Percentiles rank a stretch among this genome's conserved stretches.
Evolutionary conservation across 2,888 invertebrate genomes (phyloP).

Genomic region (Unio delphinus): DNA sequence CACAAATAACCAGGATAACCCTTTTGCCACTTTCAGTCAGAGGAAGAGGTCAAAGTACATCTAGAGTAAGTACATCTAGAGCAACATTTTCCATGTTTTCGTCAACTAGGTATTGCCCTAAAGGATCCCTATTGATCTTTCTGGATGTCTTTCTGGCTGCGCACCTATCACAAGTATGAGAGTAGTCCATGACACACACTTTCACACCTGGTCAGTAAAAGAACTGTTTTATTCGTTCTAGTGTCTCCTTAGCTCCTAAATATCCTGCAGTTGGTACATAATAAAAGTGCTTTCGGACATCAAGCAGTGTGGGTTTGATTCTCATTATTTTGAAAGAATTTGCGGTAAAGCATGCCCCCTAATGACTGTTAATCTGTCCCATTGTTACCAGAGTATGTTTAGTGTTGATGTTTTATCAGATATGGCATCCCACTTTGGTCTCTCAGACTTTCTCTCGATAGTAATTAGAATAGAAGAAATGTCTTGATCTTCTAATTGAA

Average conservation of each 20-base stretch:
- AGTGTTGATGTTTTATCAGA: too few species aligned
- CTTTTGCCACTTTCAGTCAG: too few species aligned
- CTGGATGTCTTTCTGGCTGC: conserved; percentile 6
- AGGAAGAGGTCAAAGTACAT: conserved; percentile 32
- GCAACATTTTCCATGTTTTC: conserved; percentile 7
- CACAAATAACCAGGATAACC: conserved; percentile 21
- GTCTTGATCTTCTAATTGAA: too few species aligned
- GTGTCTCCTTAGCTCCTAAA: conserved; percentile 26
- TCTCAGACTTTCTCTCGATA: too few species aligned
- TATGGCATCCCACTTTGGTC: too few species aligned
- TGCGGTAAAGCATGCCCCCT: background rate
- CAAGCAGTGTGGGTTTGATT: background rate
- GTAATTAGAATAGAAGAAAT: too few species aligned
- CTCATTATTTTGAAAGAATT: background rate
- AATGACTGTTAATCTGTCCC: conserved; percentile 5
- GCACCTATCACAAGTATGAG: conserved; percentile 25
- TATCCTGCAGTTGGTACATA: conserved; percentile 8
- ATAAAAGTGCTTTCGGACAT: conserved; percentile 6
- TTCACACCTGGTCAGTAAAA: conserved; percentile 36
- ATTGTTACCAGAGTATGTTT: conserved; percentile 9
- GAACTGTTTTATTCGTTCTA: conserved; percentile 7
- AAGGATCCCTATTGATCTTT: conserved; percentile 4
- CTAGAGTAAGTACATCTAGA: conserved; percentile 29
- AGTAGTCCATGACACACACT: conserved; percentile 12
- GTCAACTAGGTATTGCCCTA: conserved; percentile 7